Conservation (phyloP, 1,140 invertebrate genomes). For the Drosophila santomea region DNA sequence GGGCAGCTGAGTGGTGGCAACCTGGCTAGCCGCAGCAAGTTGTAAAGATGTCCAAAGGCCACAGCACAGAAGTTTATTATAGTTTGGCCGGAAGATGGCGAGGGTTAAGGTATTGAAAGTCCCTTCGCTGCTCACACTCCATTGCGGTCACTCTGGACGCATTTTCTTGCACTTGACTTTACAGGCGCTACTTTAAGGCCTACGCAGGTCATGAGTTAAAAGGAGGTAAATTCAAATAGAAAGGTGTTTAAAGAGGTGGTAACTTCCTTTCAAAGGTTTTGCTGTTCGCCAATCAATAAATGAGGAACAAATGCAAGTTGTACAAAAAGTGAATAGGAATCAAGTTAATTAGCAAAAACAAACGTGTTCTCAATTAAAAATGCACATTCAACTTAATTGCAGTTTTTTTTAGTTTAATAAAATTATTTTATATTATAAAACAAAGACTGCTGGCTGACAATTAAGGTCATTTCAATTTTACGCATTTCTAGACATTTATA, state of each 20-base stretch:
- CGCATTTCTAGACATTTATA: background rate
- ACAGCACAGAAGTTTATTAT: slow-evolving; percentile 72
- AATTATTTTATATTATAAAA: background rate
- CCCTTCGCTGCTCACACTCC: slow-evolving; percentile 24
- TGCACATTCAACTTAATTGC: background rate
- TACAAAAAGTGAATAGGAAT: background rate
- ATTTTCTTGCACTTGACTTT: slow-evolving; percentile 65
- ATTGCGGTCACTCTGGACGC: background rate
- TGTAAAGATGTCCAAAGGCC: slow-evolving; percentile 71
- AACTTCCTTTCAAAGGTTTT: background rate
- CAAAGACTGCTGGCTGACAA: background rate
- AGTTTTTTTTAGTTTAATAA: background rate
- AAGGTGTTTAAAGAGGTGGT: background rate
- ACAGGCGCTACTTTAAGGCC: slow-evolving; percentile 42
- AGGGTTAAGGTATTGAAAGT: background rate
- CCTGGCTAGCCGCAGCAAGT: slow-evolving; percentile 61
- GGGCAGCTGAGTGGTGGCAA: slow-evolving; percentile 6
- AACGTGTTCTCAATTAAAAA: background rate
- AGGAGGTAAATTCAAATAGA: slow-evolving; percentile 1
- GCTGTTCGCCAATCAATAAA: background rate
- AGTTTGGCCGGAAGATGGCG: slow-evolving; percentile 8
- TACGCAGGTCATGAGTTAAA: background rate
- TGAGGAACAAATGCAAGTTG: background rate
- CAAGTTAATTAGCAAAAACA: background rate
- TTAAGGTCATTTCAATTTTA: background rate